Percentiles rank a stretch among this genome's conserved stretches.
Conservation (phyloP, 2,888 invertebrate species). For the Eutolmus rufibarbis region DNA sequence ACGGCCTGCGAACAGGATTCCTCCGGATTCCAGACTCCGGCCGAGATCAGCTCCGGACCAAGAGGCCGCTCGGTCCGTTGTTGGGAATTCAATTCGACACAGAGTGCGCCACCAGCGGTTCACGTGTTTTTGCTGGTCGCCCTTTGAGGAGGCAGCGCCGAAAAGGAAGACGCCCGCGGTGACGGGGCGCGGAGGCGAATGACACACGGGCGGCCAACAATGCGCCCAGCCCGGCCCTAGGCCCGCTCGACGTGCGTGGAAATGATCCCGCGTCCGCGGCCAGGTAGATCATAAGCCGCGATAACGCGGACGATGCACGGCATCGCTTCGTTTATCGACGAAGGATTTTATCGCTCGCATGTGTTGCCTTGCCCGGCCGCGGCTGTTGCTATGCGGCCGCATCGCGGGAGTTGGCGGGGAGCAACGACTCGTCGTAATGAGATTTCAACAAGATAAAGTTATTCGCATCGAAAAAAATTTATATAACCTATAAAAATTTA, state of each 20-base stretch:
- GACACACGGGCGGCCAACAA: slow-evolving; percentile 12
- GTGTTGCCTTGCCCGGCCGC: neutral
- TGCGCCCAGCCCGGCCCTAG: neutral
- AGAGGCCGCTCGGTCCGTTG: neutral
- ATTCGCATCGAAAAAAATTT: slow-evolving; percentile 22
- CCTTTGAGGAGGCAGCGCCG: slow-evolving; percentile 32
- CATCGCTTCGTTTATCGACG: slow-evolving; percentile 30
- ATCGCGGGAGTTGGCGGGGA: neutral
- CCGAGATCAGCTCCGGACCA: neutral
- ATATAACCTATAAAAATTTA: neutral
- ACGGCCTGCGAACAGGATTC: slow-evolving; percentile 14
- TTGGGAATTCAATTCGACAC: slow-evolving; percentile 41
- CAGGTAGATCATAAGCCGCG: slow-evolving; percentile 38
- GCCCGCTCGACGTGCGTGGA: neutral
- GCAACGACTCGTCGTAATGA: slow-evolving; percentile 24
- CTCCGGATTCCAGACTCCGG: neutral
- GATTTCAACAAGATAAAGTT: neutral
- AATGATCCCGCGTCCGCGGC: slow-evolving; percentile 16
- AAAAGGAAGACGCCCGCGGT: slow-evolving; percentile 1
- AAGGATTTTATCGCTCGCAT: slow-evolving; percentile 30
- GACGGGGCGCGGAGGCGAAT: slow-evolving; percentile 15
- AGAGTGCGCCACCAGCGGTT: slow-evolving; percentile 41
- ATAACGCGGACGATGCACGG: slow-evolving; percentile 20
- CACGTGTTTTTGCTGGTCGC: slow-evolving; percentile 35
- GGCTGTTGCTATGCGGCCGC: slow-evolving; percentile 25